Evolutionary conservation across 2,888 invertebrate genomes (phyloP).

Genomic region (Willowsia nigromaculata): DNA sequence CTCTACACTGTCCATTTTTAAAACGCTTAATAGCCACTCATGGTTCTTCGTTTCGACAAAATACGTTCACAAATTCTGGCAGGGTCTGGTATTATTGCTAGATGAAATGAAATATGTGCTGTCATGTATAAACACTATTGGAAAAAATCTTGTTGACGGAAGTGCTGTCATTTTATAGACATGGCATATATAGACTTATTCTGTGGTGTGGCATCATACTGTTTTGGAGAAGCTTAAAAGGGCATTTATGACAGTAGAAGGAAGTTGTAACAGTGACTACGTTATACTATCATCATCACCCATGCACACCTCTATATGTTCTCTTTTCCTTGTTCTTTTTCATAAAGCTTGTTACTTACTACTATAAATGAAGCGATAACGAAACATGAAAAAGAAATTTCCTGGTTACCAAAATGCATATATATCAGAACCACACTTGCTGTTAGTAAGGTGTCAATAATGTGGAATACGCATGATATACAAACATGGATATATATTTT

Average conservation of each 20-base stretch:
- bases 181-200: background rate
- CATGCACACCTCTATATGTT: background rate
- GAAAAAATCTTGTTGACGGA: conserved; percentile 23
- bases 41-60: too few species aligned
- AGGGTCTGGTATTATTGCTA: conserved; percentile 8
- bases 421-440: background rate
- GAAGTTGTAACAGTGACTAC: background rate
- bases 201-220: background rate
- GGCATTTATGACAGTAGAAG: background rate
- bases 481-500: too few species aligned
- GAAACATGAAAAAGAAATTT: background rate
- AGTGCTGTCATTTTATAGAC: conserved; percentile 7
- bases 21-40: background rate
- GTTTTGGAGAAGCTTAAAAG: background rate
- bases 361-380: background rate
- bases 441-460: too few species aligned
- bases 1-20: background rate
- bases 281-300: too few species aligned
- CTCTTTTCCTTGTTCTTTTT: background rate
- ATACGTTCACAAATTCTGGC: background rate
- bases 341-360: too few species aligned
- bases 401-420: background rate
- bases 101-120: conserved; percentile 60
- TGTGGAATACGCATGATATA: too few species aligned
- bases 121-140: conserved; percentile 62